Evolutionary conservation across 1,140 invertebrate species (phyloP).

Genomic region (Orius insidiosus): DNA sequence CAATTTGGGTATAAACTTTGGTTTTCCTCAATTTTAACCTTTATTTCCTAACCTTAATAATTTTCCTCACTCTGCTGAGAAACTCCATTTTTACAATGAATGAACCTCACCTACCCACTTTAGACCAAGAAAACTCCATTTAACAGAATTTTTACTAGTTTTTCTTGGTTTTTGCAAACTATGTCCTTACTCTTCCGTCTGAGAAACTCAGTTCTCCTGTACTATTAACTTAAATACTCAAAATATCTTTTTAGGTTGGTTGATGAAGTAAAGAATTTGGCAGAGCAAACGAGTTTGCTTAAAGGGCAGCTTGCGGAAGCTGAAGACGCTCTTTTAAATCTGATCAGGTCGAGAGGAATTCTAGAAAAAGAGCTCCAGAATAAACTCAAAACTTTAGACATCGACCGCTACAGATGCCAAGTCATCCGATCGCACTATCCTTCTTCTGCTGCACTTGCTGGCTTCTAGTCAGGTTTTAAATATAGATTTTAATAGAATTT

Average conservation of each 20-base stretch:
- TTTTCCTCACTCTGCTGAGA: too few relatives aligned
- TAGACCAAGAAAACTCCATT: too few relatives aligned
- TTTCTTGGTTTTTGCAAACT: too few relatives aligned
- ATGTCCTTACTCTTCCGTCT: too few relatives aligned
- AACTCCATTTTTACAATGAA: too few relatives aligned
- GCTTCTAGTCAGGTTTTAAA: slow-evolving; percentile 7
- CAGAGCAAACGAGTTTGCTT: slow-evolving; percentile 42
- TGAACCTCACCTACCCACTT: too few relatives aligned
- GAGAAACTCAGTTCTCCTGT: too few relatives aligned
- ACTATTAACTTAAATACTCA: too few relatives aligned
- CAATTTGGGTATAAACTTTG: slow-evolving; percentile 35
- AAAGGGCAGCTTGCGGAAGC: slow-evolving; percentile 37
- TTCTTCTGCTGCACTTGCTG: slow-evolving; percentile 16
- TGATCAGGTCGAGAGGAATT: slow-evolving; percentile 38
- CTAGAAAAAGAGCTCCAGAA: slow-evolving; percentile 53
- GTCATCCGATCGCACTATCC: slow-evolving; percentile 19
- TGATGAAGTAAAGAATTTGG: slow-evolving; percentile 49
- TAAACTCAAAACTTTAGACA: slow-evolving; percentile 48
- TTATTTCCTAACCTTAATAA: too few relatives aligned
- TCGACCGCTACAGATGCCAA: slow-evolving; percentile 46
- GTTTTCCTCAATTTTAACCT: too few relatives aligned
- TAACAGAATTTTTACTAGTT: too few relatives aligned
- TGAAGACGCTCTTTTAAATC: slow-evolving; percentile 34
- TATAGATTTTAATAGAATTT: too few relatives aligned
- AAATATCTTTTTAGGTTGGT: slow-evolving; percentile 42